Base-by-base conservation (phyloP, 2,888 invertebrate species). In the Hypena proboscidalis region DNA sequence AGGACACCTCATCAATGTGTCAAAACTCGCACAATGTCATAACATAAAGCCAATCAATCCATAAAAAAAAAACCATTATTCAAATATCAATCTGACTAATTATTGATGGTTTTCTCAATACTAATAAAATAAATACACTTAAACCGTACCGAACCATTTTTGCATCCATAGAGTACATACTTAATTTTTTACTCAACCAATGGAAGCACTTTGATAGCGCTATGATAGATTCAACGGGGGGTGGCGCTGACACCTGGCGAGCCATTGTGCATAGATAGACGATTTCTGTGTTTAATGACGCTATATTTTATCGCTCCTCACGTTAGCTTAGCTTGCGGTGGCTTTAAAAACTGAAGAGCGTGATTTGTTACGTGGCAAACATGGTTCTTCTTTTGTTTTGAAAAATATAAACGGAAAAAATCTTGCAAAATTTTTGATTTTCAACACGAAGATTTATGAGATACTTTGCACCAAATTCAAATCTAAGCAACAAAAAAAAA, bases 301-400 rank as follows among this genome's bases (percentile, higher is more conserved):
- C 61, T 67, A 78, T 77, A 75, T 75, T 76, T 74, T 70, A 65
- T 56, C 61, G 36, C 61, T 47, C 58, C 50, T 41, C 52, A 41
- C 54, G 23, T 49, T 48, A 31, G 20, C 17, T 33, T 46, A 42
- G 49, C 54, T 44, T 41, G 42, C 44, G 35, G 30, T 49, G 61
- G 43, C 30, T 47, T 40, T 50, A 53, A 56, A 51, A 51, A 41
- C 44, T 48, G 22, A 33, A 49, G 49, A 38, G 50, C 47, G 20
- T 45, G 54, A 49, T 56, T 52, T 50, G 52, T 41, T 11, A 27
- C 1, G n/a, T 9, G 11, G 7, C n/a, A 15, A 27, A 27, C 27
- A 9, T 31, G 31, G 23, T 38, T 31, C 19, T n/a, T n/a, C n/a
- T n/a, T n/a, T 17, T 17, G 17, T 17, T 17, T 3, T 3, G 17